Evolutionary conservation across 2,113 vertebrate species (phyloP).

Genomic region (Zootoca vivipara): DNA sequence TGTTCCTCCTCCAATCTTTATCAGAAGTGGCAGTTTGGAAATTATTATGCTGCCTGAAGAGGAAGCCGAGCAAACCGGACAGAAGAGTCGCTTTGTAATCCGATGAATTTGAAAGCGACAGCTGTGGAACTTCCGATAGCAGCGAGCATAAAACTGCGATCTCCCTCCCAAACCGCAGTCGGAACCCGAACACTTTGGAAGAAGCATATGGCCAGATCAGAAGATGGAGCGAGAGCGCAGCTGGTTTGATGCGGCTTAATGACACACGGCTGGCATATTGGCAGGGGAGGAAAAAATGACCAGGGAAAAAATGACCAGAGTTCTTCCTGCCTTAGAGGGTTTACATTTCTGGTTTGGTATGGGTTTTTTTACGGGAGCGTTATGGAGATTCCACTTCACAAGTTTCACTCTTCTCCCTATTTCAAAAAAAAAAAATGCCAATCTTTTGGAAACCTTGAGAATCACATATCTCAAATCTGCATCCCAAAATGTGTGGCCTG

Average conservation of each 20-base stretch:
- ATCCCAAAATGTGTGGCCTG: rapidly evolving
- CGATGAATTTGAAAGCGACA: background rate
- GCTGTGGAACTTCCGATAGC: background rate
- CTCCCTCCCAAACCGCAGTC: background rate
- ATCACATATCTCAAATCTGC: background rate
- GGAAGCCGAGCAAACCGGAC: background rate
- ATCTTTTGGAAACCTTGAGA: background rate
- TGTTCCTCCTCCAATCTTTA: constrained; percentile 77
- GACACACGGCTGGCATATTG: rapidly evolving
- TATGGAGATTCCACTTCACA: background rate
- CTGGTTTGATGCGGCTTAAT: background rate
- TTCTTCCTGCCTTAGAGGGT: background rate
- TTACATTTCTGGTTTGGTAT: background rate
- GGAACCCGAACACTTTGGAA: background rate
- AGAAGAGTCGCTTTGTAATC: rapidly evolving
- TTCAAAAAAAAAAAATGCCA: background rate
- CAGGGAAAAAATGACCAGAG: background rate
- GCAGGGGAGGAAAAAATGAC: background rate
- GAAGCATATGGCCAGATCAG: background rate
- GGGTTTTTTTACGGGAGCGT: no score
- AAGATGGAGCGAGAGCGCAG: background rate
- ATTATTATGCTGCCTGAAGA: constrained; percentile 78
- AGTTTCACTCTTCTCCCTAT: background rate
- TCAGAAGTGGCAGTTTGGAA: constrained; percentile 94
- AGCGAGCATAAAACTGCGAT: background rate